Base-by-base conservation (phyloP, 2,888 invertebrate genomes). In the Nasonovia ribisnigri region DNA sequence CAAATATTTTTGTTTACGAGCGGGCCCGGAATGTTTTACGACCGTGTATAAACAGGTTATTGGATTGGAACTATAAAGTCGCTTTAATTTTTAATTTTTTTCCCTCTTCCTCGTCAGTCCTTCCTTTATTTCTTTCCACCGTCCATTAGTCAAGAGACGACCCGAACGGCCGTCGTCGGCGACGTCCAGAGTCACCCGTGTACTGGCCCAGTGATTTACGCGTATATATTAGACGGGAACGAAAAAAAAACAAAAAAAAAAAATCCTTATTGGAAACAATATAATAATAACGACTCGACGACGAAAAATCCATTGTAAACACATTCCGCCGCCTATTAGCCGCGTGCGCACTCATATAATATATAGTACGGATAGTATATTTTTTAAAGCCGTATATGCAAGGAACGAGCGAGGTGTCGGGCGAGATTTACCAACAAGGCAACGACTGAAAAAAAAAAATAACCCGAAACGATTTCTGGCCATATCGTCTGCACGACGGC, bases 41-140 rank as follows among this genome's bases (percentile, higher is more conserved):
- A 92, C 67, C 92, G 42, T 43, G 13, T 60, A 36, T 0, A 92
- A 92, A 92, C 92, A 51, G 92, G 92, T 92, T 92, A 88, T 92
- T 67, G 54, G 87, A 67, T 48, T 67, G 92, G 42, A 87, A 67
- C 36, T 48, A 51, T 88, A 48, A 87, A 67, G 92, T 87, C 36
- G 87, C 86, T 87, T 92, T 87, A 48, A 48, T 87, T 92, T 92
- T 60, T 36, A 92, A 92, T 86, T 87, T 57, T 36, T 26, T 92
- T 48, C 26, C 46, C 46, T 36, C 4, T 26, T 84, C n/a, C 46
- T 24, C 54, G 20, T 54, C 54, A 20, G 20, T 54, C 54, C 0
- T 54, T 54, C 54, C 24, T 54, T 54, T 54, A 20, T 54, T 60
- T 60, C 60, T 43, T 60, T 57, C 67, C 46, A 46, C 67, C 51